These are phyloP conservation scores for Dunckerocampus dactyliophorus DNA, from an alignment of 2,113 vertebrate genomes.

Conservation along the genomic window DNA sequence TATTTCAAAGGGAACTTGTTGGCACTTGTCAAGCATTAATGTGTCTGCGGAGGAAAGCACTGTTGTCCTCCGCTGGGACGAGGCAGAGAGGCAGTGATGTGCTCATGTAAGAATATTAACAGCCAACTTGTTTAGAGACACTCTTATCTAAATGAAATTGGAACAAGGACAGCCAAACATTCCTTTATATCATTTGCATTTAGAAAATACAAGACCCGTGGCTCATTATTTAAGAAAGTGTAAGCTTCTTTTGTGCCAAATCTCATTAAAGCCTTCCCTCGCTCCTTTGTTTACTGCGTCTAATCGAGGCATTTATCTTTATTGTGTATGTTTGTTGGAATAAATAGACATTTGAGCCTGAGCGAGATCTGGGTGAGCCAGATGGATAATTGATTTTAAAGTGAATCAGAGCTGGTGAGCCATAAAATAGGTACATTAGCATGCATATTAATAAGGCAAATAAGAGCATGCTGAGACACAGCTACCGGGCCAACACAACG, in stretches of 20 bases:
- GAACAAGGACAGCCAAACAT: conserved; percentile 74
- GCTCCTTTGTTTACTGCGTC: conserved; percentile 74
- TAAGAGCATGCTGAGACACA: conserved; percentile 56
- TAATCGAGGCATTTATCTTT: conserved; percentile 80
- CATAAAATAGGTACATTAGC: conserved; percentile 78
- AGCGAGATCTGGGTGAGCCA: conserved; percentile 66
- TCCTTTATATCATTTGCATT: conserved; percentile 76
- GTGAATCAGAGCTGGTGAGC: conserved; percentile 75
- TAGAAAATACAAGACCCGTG: conserved; percentile 58
- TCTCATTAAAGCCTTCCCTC: conserved; percentile 74
- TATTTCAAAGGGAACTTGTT: conserved; percentile 73
- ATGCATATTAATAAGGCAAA: conserved; percentile 77
- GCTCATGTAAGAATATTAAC: conserved; percentile 77
- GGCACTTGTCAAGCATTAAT: conserved; percentile 67
- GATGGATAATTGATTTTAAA: conserved; percentile 80
- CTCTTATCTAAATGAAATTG: conserved; percentile 78
- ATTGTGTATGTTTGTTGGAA: conserved; percentile 80
- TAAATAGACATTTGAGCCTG: conserved; percentile 74
- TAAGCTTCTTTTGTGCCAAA: conserved; percentile 74
- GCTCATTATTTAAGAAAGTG: conserved; percentile 79
- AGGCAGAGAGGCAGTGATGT: conserved; percentile 62
- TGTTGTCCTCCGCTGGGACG: conserved; percentile 60
- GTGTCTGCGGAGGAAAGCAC: conserved; percentile 49
- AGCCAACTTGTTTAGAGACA: conserved; percentile 70
- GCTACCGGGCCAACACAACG: conserved; percentile 48